Evolutionary conservation across 2,888 invertebrate species (phyloP).

Genomic region (Plagodis pulveraria): DNA sequence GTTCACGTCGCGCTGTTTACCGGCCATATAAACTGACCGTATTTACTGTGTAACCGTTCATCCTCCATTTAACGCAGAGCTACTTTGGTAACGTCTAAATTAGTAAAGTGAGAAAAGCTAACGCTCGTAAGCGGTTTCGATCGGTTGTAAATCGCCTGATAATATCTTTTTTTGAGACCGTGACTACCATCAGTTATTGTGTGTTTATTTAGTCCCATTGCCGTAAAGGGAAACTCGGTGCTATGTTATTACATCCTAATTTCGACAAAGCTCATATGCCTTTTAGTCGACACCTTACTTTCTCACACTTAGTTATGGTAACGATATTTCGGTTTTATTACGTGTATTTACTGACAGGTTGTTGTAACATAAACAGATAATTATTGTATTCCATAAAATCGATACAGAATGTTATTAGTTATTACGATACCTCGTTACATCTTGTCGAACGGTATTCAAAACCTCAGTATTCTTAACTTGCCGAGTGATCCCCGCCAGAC

Average conservation of each 20-base stretch:
- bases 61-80: slow-evolving; percentile 78
- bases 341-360: slow-evolving; percentile 52
- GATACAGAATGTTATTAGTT: slow-evolving; percentile 42
- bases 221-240: slow-evolving; percentile 69
- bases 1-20: slow-evolving; percentile 81
- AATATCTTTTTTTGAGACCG: slow-evolving; percentile 73
- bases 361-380: slow-evolving; percentile 40
- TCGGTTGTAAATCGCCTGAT: slow-evolving; percentile 78
- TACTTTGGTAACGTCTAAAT: slow-evolving; percentile 83
- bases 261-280: slow-evolving; percentile 63
- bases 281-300: slow-evolving; percentile 65
- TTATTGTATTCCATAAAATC: slow-evolving; percentile 42
- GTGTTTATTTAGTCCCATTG: slow-evolving; percentile 65
- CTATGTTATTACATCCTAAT: slow-evolving; percentile 67
- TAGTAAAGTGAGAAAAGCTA: slow-evolving; percentile 83
- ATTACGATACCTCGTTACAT: slow-evolving; percentile 34
- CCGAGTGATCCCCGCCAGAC: slow-evolving; percentile 18
- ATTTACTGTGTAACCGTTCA: slow-evolving; percentile 78
- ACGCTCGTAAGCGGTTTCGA: slow-evolving; percentile 76
- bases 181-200: slow-evolving; percentile 72
- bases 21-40: slow-evolving; percentile 77
- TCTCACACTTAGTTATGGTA: slow-evolving; percentile 62
- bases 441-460: slow-evolving; percentile 24
- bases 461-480: slow-evolving; percentile 24
- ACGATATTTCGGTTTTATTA: slow-evolving; percentile 57